These are phyloP conservation scores for Rhinolophus sinicus DNA, from an alignment of 2,113 vertebrate genomes.

Conservation along the genomic window DNA sequence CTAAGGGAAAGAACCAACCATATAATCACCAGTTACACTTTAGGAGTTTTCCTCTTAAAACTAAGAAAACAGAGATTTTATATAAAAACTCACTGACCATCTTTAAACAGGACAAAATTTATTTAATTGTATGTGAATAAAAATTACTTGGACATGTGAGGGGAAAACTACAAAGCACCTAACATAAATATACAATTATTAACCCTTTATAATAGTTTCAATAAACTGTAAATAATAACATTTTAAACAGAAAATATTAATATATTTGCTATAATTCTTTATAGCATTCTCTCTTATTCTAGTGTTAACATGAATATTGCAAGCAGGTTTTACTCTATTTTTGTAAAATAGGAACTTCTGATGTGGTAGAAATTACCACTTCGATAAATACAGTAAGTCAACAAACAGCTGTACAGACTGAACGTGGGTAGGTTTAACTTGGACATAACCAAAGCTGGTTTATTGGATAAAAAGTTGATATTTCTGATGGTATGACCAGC, in stretches of 20 bases:
- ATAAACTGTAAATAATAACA: neutral
- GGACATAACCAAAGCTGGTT: neutral
- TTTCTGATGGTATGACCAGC: neutral
- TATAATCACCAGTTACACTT: neutral
- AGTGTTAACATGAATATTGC: neutral
- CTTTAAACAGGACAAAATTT: conserved; percentile 68
- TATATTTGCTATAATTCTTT: neutral
- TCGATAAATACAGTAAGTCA: neutral
- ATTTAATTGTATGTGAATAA: conserved; percentile 75
- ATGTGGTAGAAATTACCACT: conserved; percentile 35
- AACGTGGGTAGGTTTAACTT: neutral
- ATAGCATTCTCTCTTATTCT: neutral
- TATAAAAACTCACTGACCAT: conserved; percentile 64
- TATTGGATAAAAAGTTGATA: neutral
- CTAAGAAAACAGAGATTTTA: neutral
- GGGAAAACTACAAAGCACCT: conserved; percentile 38
- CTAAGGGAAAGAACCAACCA: neutral
- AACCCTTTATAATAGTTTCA: neutral
- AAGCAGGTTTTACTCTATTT: conserved; percentile 26
- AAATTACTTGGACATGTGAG: conserved; percentile 62
- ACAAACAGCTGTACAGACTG: neutral
- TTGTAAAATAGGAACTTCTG: conserved; percentile 12
- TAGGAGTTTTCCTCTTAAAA: neutral
- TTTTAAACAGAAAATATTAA: conserved; percentile 9
- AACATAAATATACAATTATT: neutral